These are phyloP conservation scores for Lycocerus yunnanus DNA, from an alignment of 2,888 invertebrate genomes.

Conservation along the genomic window DNA sequence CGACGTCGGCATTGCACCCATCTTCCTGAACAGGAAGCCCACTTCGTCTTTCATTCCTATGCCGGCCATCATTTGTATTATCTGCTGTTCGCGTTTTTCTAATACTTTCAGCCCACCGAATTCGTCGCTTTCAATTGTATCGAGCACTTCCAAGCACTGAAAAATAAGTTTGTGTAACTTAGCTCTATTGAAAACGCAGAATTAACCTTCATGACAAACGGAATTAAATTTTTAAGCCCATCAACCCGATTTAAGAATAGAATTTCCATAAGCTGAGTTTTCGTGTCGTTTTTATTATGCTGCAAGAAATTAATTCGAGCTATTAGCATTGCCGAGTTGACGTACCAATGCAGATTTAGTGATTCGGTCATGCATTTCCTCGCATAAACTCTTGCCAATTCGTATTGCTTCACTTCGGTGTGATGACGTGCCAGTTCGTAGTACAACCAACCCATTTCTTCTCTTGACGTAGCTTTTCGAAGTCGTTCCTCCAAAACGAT, in stretches of 20 bases:
- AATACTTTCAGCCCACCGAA: constrained; percentile 49
- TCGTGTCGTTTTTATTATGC: constrained; percentile 58
- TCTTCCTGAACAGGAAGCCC: constrained; percentile 54
- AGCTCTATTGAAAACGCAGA: no score
- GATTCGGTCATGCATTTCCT: constrained; percentile 51
- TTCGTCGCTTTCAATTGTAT: constrained; percentile 53
- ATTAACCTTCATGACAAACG: no score
- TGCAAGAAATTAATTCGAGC: constrained; percentile 55
- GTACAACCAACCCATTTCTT: constrained; percentile 57
- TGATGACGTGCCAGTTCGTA: constrained; percentile 56
- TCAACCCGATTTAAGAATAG: no score
- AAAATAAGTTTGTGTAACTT: no score
- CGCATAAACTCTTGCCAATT: constrained; percentile 53
- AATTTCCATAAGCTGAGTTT: constrained; percentile 46
- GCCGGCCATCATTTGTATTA: constrained; percentile 53
- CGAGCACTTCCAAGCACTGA: constrained; percentile 50
- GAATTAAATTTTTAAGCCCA: no score
- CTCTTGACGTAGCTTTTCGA: constrained; percentile 41
- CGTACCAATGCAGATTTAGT: constrained; percentile 51
- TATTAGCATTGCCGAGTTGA: constrained; percentile 55
- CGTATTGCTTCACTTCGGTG: constrained; percentile 52
- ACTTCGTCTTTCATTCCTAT: constrained; percentile 53
- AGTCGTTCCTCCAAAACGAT: constrained; percentile 44
- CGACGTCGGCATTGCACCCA: constrained; percentile 55
- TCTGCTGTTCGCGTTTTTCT: constrained; percentile 53